Evolutionary conservation across 1,140 invertebrate genomes (phyloP).

Genomic region (Coptotermes formosanus): DNA sequence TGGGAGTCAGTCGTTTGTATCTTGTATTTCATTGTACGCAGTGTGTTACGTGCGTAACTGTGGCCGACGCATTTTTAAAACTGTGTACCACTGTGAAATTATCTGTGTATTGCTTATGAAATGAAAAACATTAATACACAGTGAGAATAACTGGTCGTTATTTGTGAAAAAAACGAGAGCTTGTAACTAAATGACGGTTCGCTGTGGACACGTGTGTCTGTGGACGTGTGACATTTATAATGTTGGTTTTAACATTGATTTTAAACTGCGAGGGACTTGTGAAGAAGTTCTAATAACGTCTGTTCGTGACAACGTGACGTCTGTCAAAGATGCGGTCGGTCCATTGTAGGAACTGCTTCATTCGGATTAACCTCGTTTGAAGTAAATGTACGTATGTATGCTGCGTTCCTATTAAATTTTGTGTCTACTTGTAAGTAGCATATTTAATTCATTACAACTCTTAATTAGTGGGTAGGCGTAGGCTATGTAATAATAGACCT

Average conservation of each 20-base stretch:
- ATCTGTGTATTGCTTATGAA: neutral
- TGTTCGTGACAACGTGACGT: neutral
- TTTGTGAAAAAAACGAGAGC: too few species aligned
- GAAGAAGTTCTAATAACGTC: neutral
- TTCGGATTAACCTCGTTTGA: constrained; percentile 12
- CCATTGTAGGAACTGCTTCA: neutral
- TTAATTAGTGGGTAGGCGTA: too few species aligned
- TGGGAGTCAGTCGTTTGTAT: neutral
- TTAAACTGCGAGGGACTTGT: neutral
- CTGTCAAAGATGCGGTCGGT: neutral
- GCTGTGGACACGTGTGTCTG: neutral
- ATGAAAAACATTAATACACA: neutral
- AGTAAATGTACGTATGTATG: neutral
- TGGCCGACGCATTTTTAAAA: neutral
- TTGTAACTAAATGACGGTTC: neutral
- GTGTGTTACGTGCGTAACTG: neutral
- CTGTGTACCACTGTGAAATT: neutral
- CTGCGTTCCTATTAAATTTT: too few species aligned
- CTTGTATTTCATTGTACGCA: too few species aligned
- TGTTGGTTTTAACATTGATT: neutral
- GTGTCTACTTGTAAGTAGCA: too few species aligned
- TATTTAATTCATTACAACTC: too few species aligned
- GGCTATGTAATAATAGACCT: too few species aligned
- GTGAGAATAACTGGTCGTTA: neutral
- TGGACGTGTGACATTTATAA: neutral